Conservation (phyloP, 2,888 invertebrate species). For the Caprella mutica region DNA sequence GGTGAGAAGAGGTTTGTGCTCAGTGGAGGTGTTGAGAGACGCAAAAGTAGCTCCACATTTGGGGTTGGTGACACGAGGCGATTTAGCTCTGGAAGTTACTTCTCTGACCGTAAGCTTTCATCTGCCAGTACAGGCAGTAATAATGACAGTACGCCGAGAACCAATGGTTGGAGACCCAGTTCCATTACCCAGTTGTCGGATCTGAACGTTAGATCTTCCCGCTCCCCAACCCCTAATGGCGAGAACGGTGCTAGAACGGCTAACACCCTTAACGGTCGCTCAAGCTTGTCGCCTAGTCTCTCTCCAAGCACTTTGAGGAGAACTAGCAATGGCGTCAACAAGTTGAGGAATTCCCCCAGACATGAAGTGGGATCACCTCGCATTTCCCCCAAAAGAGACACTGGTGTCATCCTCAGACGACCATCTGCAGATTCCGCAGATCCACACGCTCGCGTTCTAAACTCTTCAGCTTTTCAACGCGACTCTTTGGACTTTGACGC, state of each 20-base stretch:
- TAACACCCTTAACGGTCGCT: slow-evolving; percentile 2
- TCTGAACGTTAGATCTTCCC: background rate
- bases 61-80: background rate
- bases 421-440: background rate
- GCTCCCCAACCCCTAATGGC: background rate
- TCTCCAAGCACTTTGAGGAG: background rate
- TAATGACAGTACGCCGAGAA: background rate
- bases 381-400: background rate
- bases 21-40: slow-evolving; percentile 1
- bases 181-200: slow-evolving; percentile 5
- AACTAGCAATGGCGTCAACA: slow-evolving; percentile 4
- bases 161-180: no score
- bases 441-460: background rate
- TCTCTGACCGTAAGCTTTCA: background rate
- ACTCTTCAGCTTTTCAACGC: slow-evolving; percentile 4
- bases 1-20: slow-evolving; percentile 8
- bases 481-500: slow-evolving; percentile 30
- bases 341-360: slow-evolving; percentile 1
- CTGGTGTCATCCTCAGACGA: background rate
- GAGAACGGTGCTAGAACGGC: background rate
- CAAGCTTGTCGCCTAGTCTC: background rate
- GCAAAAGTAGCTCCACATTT: background rate
- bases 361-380: background rate
- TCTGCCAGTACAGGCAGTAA: background rate
- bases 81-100: slow-evolving; percentile 4